phyloP scores from a whole-genome alignment of 2,113 vertebrate genomes.

The Riparia riparia region DNA sequence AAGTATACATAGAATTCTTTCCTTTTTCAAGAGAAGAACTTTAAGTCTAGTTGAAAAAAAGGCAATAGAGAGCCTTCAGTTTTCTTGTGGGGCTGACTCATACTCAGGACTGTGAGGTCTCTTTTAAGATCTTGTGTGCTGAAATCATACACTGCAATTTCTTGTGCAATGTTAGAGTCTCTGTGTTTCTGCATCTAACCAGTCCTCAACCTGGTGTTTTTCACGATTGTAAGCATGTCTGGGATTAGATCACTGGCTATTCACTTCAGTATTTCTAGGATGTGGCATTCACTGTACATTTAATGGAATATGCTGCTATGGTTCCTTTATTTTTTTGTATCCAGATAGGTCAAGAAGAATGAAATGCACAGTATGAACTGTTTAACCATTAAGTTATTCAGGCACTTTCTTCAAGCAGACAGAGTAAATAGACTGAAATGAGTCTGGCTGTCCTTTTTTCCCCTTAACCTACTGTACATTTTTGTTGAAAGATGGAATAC shows the following conservation, averaged over 20 bases:
- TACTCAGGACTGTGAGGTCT: neutral
- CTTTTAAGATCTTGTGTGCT: neutral
- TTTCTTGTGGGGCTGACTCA: neutral
- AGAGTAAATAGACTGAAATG: neutral
- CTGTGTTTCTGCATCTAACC: neutral
- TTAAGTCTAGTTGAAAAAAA: neutral
- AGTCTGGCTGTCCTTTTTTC: neutral
- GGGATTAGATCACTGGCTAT: neutral
- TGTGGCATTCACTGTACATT: accelerated
- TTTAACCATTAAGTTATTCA: neutral
- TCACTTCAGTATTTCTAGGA: neutral
- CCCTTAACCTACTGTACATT: neutral
- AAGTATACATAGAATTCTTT: neutral
- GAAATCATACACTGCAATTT: neutral
- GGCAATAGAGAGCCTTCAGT: neutral
- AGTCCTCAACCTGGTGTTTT: neutral
- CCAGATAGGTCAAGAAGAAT: neutral
- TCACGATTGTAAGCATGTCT: neutral
- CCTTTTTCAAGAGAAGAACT: neutral
- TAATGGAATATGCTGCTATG: neutral
- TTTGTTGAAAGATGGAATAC: neutral
- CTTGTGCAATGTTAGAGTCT: neutral
- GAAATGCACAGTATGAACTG: neutral
- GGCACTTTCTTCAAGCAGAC: neutral
- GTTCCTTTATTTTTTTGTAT: neutral